A percentile compares a stretch with the other conserved stretches of the same genome.
Conservation (phyloP, 2,888 invertebrate genomes). For the Octodonta nipae region DNA sequence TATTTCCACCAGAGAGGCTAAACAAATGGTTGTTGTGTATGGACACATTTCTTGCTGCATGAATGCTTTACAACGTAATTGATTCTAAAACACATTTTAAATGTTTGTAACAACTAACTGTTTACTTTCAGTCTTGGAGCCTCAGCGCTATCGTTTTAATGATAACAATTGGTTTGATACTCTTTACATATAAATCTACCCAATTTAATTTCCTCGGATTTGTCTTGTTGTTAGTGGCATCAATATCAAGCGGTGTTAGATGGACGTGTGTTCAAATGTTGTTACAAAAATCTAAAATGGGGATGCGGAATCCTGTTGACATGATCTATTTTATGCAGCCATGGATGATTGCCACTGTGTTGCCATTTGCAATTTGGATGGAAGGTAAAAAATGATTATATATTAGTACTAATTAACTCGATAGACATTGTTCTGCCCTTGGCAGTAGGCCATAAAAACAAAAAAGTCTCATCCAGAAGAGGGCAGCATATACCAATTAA, state of each 20-base stretch:
- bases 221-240: slow-evolving; percentile 75
- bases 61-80: too few species aligned
- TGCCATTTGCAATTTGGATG: slow-evolving; percentile 75
- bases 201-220: slow-evolving; percentile 90
- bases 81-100: too few species aligned
- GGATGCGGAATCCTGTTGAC: slow-evolving; percentile 86
- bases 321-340: slow-evolving; percentile 99
- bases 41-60: too few species aligned
- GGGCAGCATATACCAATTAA: too few species aligned
- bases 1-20: too few species aligned
- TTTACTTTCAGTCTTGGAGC: slow-evolving; percentile 81
- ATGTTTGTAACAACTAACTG: too few species aligned
- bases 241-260: slow-evolving; percentile 80
- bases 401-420: too few species aligned
- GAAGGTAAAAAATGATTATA: too few species aligned
- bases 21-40: too few species aligned
- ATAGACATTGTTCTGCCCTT: too few species aligned
- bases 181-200: slow-evolving; percentile 96
- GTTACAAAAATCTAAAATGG: slow-evolving; percentile 83
- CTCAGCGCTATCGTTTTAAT: slow-evolving; percentile 74
- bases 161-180: slow-evolving; percentile 79
- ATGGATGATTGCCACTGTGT: slow-evolving; percentile 88
- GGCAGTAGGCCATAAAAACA: too few species aligned
- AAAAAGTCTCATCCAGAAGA: too few species aligned
- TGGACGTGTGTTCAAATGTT: slow-evolving; percentile 95